Conservation (phyloP, 2,888 invertebrate species). For the Caenorhabditis becei region DNA sequence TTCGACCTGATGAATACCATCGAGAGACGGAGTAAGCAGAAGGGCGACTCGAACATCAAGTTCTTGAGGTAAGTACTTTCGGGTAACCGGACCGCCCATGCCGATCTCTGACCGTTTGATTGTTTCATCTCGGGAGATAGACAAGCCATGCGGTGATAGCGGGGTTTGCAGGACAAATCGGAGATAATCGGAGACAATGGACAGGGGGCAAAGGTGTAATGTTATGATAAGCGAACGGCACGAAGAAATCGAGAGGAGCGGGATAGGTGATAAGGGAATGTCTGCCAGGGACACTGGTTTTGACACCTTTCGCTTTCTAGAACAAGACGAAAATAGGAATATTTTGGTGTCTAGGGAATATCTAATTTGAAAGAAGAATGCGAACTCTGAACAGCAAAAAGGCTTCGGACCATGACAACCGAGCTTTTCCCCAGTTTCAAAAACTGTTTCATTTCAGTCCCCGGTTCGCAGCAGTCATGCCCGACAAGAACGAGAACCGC, state of each 20-base stretch:
- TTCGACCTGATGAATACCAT: conserved; percentile 57
- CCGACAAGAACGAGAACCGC: conserved; percentile 71
- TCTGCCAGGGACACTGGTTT: conserved; percentile 25
- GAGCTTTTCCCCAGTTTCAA: no score
- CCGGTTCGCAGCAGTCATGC: conserved; percentile 76
- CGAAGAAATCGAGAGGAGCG: not conserved
- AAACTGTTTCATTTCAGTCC: conserved; percentile 59
- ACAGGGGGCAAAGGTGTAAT: conserved; percentile 39
- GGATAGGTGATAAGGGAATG: conserved; percentile 2
- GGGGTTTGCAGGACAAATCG: conserved; percentile 15
- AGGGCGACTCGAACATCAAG: conserved; percentile 49
- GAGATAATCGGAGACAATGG: conserved; percentile 29
- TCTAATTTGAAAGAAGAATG: no score
- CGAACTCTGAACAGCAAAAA: no score
- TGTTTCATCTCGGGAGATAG: conserved; percentile 20
- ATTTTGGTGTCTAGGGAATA: not conserved
- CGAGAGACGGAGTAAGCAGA: conserved; percentile 25
- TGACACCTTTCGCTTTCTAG: conserved; percentile 22
- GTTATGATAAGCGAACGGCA: conserved; percentile 34
- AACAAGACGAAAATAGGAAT: not conserved
- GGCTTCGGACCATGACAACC: no score
- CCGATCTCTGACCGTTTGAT: conserved; percentile 19
- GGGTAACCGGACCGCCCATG: not conserved
- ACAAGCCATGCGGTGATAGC: conserved; percentile 1
- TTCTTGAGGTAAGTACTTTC: conserved; percentile 48